Evolutionary conservation across 2,113 vertebrate species (phyloP).

Genomic region (Mesoclemmys tuberculata): DNA sequence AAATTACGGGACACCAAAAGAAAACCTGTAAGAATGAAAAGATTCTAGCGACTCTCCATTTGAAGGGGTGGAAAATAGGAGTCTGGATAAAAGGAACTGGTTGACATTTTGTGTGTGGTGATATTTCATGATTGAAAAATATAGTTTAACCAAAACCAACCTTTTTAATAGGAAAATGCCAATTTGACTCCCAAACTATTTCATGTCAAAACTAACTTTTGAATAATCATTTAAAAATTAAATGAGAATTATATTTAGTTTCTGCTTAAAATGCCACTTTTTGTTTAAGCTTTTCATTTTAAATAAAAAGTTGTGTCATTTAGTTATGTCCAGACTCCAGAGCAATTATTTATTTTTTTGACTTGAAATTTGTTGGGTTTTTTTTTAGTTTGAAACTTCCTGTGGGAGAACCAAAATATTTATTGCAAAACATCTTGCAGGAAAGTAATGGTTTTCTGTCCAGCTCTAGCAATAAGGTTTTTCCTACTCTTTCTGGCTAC

Average conservation of each 20-base stretch:
- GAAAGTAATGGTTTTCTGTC: neutral
- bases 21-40: neutral
- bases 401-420: neutral
- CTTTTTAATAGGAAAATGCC: neutral
- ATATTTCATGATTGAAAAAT: neutral
- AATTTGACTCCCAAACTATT: neutral
- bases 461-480: neutral
- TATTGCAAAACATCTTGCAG: neutral
- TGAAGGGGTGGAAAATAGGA: neutral
- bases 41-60: neutral
- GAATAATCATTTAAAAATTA: neutral
- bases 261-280: neutral
- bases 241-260: neutral
- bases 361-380: too few species aligned
- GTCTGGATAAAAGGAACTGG: neutral
- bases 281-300: neutral
- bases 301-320: neutral
- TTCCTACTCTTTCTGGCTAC: neutral
- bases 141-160: neutral
- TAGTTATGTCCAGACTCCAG: neutral
- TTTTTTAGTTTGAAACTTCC: neutral
- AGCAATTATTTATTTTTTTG: neutral
- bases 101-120: neutral
- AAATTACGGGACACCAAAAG: too few species aligned
- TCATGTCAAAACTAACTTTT: neutral